Conservation (phyloP, 2,797 vertebrate genomes). For the Calcarius lapponicus region DNA sequence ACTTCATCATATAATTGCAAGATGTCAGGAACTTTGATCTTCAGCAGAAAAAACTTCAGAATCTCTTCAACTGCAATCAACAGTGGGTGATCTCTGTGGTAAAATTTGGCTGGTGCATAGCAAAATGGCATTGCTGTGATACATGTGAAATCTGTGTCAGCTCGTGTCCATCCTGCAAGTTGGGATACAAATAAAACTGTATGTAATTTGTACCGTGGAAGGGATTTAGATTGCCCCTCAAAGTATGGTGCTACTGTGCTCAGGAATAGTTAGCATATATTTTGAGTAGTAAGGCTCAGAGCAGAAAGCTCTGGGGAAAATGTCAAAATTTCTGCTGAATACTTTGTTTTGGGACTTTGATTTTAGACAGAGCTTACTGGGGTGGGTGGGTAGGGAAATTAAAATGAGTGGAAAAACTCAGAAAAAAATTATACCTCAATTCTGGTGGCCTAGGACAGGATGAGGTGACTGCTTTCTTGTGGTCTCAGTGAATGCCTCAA, state of each 20-base stretch:
- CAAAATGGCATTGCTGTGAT: background rate
- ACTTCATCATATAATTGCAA: background rate
- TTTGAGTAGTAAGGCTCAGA: background rate
- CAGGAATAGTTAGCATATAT: background rate
- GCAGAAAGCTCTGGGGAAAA: background rate
- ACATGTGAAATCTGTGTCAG: background rate
- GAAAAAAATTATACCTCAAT: background rate
- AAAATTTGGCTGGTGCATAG: background rate
- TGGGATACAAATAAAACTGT: background rate
- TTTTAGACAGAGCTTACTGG: background rate
- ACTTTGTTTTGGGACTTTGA: background rate
- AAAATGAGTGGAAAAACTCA: background rate
- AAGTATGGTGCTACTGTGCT: background rate
- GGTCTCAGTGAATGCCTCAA: background rate
- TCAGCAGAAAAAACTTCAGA: background rate
- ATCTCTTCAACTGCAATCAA: background rate
- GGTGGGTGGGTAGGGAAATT: background rate
- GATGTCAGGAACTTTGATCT: background rate
- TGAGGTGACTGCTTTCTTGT: background rate
- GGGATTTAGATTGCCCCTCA: background rate
- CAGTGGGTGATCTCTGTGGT: background rate
- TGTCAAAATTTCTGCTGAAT: background rate
- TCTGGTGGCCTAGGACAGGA: background rate
- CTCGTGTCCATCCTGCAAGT: background rate
- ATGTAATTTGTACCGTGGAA: background rate